Evolutionary conservation across 2,113 vertebrate genomes (phyloP).

Genomic region (Parus major): DNA sequence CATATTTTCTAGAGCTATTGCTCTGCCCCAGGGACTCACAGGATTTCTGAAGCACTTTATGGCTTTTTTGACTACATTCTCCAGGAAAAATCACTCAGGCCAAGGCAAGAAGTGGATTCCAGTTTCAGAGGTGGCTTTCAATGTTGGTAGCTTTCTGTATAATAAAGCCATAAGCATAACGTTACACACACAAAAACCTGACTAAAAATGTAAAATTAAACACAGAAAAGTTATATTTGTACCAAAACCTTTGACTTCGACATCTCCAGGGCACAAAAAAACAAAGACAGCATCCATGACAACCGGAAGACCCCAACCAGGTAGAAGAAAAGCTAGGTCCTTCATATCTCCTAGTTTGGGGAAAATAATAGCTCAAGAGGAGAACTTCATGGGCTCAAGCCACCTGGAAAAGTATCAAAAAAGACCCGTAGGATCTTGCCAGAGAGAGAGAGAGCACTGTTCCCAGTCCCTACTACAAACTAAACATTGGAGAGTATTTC

Average conservation of each 20-base stretch:
- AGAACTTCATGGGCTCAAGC: not conserved
- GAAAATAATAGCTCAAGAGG: not conserved
- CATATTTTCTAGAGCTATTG: conserved; percentile 38
- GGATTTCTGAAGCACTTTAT: conserved; percentile 17
- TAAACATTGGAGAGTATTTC: not conserved
- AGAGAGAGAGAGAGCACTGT: not conserved
- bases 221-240: not conserved
- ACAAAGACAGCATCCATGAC: accelerated
- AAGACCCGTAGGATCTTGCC: not conserved
- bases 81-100: not conserved
- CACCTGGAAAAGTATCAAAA: not conserved
- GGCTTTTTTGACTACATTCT: not conserved
- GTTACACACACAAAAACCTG: not conserved
- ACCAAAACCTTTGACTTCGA: not conserved
- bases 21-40: conserved; percentile 8
- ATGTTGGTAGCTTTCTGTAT: not conserved
- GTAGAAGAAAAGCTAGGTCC: not conserved
- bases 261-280: not conserved
- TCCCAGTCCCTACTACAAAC: not conserved
- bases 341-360: accelerated
- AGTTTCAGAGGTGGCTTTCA: not conserved
- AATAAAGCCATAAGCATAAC: not conserved
- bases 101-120: not conserved
- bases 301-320: not conserved
- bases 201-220: not conserved